Conservation (phyloP, 2,888 invertebrate species). For the Tachystola acroxantha region DNA sequence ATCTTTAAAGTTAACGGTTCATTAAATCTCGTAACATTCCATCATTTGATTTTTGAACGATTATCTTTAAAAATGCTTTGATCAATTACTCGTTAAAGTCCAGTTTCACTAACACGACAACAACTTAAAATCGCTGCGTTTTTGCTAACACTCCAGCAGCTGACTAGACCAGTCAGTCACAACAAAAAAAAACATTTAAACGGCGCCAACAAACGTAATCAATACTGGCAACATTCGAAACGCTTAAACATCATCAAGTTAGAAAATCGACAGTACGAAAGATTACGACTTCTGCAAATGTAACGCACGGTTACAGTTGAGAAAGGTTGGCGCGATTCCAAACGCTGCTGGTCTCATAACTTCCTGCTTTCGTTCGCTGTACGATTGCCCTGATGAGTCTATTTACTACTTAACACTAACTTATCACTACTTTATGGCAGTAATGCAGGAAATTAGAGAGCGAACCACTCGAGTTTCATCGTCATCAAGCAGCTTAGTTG, state of each 20-base stretch:
- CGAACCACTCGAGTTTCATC: conserved; percentile 53
- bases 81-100: no score
- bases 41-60: no score
- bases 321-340: conserved; percentile 21
- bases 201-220: conserved; percentile 12
- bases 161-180: conserved; percentile 48
- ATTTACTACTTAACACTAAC: conserved; percentile 41
- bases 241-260: conserved; percentile 12
- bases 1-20: no score
- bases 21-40: no score
- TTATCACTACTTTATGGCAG: conserved; percentile 58
- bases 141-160: conserved; percentile 26
- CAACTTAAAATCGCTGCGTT: conserved; percentile 11
- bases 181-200: conserved; percentile 23
- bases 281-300: conserved; percentile 13
- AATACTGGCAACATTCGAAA: conserved; percentile 21
- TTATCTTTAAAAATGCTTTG: no score
- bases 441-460: conserved; percentile 65
- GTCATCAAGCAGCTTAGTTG: conserved; percentile 57
- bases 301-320: conserved; percentile 18
- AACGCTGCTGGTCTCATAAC: conserved; percentile 44
- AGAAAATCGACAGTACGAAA: conserved; percentile 1
- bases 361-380: conserved; percentile 43
- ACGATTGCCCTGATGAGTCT: conserved; percentile 20
- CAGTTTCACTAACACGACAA: background rate